A percentile compares a stretch with the other conserved stretches of the same genome.
Evolutionary conservation across 2,888 invertebrate genomes (phyloP).

Genomic region (Chironomus tentans): DNA sequence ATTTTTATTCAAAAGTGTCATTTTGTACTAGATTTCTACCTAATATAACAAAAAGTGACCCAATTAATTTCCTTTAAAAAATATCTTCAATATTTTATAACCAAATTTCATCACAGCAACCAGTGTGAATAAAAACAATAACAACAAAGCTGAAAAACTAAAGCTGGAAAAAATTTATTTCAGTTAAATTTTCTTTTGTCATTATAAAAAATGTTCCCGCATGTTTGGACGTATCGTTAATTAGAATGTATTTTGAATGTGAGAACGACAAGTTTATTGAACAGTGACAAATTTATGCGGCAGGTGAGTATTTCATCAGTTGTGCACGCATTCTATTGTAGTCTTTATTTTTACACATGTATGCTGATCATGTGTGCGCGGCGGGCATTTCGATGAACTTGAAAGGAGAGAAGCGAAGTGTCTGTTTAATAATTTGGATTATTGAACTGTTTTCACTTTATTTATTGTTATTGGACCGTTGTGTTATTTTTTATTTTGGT

Average conservation of each 20-base stretch:
- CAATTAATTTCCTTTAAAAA: too few species aligned
- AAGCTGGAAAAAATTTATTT: not conserved
- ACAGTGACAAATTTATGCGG: conserved; percentile 6
- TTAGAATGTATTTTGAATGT: not conserved
- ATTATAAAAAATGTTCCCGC: not conserved
- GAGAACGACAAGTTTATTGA: conserved; percentile 15
- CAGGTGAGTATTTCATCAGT: not conserved
- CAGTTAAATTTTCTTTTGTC: not conserved
- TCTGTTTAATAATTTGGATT: not conserved
- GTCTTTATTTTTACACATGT: not conserved
- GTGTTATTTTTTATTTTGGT: too few species aligned
- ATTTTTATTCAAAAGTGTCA: too few species aligned
- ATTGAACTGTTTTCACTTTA: not conserved
- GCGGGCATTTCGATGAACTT: not conserved
- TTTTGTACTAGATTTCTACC: too few species aligned
- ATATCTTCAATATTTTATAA: too few species aligned
- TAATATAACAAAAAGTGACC: too few species aligned
- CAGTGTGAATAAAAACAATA: too few species aligned
- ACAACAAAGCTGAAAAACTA: too few species aligned
- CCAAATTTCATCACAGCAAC: too few species aligned
- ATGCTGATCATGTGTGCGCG: not conserved
- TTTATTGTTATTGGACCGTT: not conserved
- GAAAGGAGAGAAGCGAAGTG: too few species aligned
- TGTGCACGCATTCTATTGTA: not conserved
- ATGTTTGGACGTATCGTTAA: not conserved